Conservation (phyloP, 2,797 vertebrate genomes). For the Phrynocephalus guinanensis region DNA sequence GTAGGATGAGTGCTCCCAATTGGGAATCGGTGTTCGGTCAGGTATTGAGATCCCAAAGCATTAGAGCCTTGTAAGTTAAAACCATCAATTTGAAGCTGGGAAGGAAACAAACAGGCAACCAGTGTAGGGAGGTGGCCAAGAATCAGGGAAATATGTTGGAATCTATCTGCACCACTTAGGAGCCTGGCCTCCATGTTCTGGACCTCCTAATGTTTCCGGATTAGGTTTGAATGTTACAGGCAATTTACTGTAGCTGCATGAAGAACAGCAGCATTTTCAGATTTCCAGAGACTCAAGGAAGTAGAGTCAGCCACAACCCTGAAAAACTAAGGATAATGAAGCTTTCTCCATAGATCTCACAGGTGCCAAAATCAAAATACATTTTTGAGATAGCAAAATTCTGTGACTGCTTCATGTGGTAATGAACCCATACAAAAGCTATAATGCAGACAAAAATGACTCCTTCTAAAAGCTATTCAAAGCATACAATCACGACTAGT, state of each 20-base stretch:
- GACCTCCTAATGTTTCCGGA: too few species aligned
- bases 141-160: too few species aligned
- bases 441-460: background rate
- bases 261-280: background rate
- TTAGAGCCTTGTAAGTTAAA: too few species aligned
- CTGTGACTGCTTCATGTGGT: background rate
- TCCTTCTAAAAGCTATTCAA: background rate
- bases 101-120: too few species aligned
- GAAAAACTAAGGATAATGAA: background rate
- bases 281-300: background rate
- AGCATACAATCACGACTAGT: conserved; percentile 22
- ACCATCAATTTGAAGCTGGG: too few species aligned
- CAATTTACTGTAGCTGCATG: background rate
- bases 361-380: background rate
- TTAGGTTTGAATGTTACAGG: background rate
- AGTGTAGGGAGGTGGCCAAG: too few species aligned
- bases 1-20: too few species aligned
- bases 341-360: background rate
- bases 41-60: too few species aligned
- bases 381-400: background rate
- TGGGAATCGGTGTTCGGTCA: too few species aligned
- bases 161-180: too few species aligned
- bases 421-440: background rate
- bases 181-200: too few species aligned
- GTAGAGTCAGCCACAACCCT: background rate